Percentiles rank a stretch among this genome's conserved stretches.
phyloP scores from a whole-genome alignment of 2,797 vertebrate genomes.

The Ispidina lecontei region DNA sequence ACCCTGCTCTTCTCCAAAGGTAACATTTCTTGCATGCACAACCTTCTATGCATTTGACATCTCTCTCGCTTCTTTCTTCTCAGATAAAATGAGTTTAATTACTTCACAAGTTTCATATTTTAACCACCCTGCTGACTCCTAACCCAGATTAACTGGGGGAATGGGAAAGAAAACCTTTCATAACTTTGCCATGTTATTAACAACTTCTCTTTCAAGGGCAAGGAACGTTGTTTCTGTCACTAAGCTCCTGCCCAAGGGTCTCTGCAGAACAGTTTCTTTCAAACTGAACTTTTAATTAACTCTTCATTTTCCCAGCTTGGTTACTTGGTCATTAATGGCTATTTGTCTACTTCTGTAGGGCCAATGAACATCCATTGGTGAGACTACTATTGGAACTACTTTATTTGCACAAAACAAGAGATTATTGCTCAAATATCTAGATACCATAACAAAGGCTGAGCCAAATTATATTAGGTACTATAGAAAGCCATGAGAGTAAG shows the following conservation, averaged over 20 bases:
- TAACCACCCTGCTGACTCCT: background rate
- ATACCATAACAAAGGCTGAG: background rate
- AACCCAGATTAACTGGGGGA: background rate
- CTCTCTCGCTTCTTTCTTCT: background rate
- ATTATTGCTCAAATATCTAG: background rate
- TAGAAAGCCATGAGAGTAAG: background rate
- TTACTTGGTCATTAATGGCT: background rate
- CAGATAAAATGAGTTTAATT: background rate
- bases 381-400: background rate
- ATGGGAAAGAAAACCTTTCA: background rate
- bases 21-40: background rate
- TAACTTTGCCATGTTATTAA: background rate
- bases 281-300: background rate
- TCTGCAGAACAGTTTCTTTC: background rate
- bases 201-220: background rate
- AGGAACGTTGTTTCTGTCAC: background rate
- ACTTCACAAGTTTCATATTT: background rate
- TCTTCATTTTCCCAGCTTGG: background rate
- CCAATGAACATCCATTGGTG: background rate
- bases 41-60: background rate
- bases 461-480: background rate
- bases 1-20: background rate
- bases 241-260: background rate
- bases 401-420: background rate
- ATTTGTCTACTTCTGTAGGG: background rate